A percentile compares a stretch with the other conserved stretches of the same genome.
Conservation (phyloP, 1,140 invertebrate species). For the Nylanderia fulva region DNA sequence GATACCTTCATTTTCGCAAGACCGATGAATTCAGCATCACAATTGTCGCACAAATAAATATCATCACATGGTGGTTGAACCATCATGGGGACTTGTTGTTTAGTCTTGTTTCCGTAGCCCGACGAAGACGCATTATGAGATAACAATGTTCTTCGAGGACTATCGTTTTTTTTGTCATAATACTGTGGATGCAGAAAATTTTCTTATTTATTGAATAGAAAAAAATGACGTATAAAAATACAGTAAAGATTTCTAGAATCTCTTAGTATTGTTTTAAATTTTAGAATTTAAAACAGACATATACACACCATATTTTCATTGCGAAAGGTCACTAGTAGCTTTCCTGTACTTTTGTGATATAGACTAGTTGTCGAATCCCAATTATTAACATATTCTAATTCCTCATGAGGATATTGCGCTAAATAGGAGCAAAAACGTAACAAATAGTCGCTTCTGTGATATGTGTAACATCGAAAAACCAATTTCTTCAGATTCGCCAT, state of each 20-base stretch:
- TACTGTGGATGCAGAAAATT: slow-evolving; percentile 75
- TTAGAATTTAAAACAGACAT: neutral
- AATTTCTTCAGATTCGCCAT: slow-evolving; percentile 88
- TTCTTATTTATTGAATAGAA: neutral
- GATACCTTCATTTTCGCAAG: slow-evolving; percentile 87
- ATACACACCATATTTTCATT: slow-evolving; percentile 89
- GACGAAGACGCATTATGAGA: slow-evolving; percentile 73
- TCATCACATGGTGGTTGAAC: slow-evolving; percentile 87
- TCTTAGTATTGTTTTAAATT: no score
- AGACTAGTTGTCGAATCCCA: slow-evolving; percentile 91
- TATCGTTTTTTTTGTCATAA: slow-evolving; percentile 82
- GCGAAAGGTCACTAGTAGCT: slow-evolving; percentile 90
- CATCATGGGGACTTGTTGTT: slow-evolving; percentile 82
- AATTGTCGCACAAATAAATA: slow-evolving; percentile 91
- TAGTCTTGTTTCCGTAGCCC: slow-evolving; percentile 80
- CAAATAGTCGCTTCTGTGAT: slow-evolving; percentile 90
- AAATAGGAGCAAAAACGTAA: slow-evolving; percentile 90
- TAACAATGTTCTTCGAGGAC: slow-evolving; percentile 79
- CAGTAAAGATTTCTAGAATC: neutral
- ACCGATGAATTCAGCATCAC: slow-evolving; percentile 88
- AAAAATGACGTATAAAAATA: neutral
- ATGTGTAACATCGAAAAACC: slow-evolving; percentile 90
- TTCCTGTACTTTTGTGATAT: slow-evolving; percentile 88
- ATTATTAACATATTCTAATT: slow-evolving; percentile 90
- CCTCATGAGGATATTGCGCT: slow-evolving; percentile 88